Evolutionary conservation across 2,888 invertebrate genomes (phyloP), one percentile per base, ranked within the genome.

Genomic region (Argynnis bischoffii): DNA sequence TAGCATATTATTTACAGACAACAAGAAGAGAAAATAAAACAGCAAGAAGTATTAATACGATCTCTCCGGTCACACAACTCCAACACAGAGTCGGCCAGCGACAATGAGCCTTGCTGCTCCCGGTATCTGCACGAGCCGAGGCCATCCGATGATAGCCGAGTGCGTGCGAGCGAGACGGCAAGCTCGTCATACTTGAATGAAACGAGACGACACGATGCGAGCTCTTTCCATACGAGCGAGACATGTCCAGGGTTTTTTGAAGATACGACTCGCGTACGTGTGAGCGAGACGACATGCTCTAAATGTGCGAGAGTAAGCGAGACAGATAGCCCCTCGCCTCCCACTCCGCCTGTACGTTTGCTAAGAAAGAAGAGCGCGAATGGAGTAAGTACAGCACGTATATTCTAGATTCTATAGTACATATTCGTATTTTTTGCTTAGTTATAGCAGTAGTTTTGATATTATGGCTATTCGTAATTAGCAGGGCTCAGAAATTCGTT

Each of bases 21-120:
- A 54, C 86, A 84, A 78, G 83, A 87, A 68, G 74, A 79, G 5
- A 76, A 75, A 55, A 81, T 89, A 16, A 81, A 82, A 71, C 78
- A 81, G 59, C 88, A 88, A 67, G 83, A 86, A 14, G 66, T 69
- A 0, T 50, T 79, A 11, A 80, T 90, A 50, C 57, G 71, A 3
- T 56, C 68, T 1, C 72, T 90, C 3, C 79, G 79, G 48, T 83
- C 14, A 53, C 64, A 59, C 1, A 51, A 64, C 4, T 47, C 66
- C 21, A 50, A 47, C 16, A 56, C 64, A 6, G 55, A 18, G 2
- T 35, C 26, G 4, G 59, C 16, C 21, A 71, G 54, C 14, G 63
- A 55, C 15, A 67, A 67, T 6, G 74, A 72, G 26, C 72, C 77
- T 1, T 74, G 76, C 57, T 77, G 77, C 63, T 77, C 78, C 15